A percentile compares a stretch with the other conserved stretches of the same genome.
phyloP scores from a whole-genome alignment of 2,113 vertebrate genomes.

The Prionailurus bengalensis region DNA sequence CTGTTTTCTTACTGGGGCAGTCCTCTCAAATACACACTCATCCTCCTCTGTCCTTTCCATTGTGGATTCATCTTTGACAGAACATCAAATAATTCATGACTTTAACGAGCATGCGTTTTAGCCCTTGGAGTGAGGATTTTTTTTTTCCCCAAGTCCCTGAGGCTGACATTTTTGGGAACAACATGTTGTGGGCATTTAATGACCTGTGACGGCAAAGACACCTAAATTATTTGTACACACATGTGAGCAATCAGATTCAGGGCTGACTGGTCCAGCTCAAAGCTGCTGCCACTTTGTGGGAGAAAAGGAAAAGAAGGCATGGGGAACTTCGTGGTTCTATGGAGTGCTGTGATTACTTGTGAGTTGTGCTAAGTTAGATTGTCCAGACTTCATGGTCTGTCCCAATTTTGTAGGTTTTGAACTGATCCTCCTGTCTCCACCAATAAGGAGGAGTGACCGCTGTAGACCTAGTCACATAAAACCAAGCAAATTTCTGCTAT shows the following conservation, averaged over 20 bases:
- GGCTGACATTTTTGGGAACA: neutral
- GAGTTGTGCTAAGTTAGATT: neutral
- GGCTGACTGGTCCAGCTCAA: neutral
- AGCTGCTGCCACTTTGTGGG: neutral
- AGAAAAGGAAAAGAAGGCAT: neutral
- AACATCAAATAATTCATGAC: neutral
- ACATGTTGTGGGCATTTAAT: constrained; percentile 39
- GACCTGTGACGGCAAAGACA: constrained; percentile 20
- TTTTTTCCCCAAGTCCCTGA: neutral
- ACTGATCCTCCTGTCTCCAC: neutral
- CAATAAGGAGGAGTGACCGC: neutral
- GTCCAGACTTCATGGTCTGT: neutral
- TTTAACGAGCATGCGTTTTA: constrained; percentile 13
- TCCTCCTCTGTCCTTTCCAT: neutral
- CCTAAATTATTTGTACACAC: constrained; percentile 38
- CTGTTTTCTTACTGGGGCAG: neutral
- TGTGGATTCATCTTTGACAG: neutral
- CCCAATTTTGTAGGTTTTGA: neutral
- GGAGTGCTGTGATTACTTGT: neutral
- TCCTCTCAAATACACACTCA: neutral
- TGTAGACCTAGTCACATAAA: neutral
- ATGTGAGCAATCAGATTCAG: neutral
- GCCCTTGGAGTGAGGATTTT: neutral
- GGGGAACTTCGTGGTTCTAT: neutral
- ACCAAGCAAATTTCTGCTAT: neutral